Evolutionary conservation across 2,888 invertebrate species (phyloP).

Genomic region (Hymenopus coronatus): DNA sequence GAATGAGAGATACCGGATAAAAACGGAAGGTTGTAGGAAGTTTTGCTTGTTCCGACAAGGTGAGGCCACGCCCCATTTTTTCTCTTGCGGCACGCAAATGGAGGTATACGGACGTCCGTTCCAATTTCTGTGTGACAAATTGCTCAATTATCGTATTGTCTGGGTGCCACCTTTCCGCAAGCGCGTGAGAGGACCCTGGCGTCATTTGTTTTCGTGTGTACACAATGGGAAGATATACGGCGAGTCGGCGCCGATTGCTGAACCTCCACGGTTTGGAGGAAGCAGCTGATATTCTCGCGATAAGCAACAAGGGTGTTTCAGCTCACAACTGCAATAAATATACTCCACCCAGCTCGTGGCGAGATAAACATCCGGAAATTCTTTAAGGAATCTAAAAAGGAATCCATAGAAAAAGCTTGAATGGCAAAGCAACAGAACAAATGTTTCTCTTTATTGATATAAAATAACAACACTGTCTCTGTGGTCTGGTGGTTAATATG

Average conservation of each 20-base stretch:
- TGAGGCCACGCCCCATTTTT: not conserved
- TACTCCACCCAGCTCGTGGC: not conserved
- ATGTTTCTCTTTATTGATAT: no score
- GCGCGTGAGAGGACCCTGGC: not conserved
- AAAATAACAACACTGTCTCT: no score
- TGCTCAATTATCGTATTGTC: not conserved
- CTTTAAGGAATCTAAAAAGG: no score
- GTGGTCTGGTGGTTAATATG: no score
- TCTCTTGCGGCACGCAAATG: not conserved
- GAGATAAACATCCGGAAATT: not conserved
- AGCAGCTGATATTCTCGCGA: not conserved
- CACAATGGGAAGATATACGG: not conserved
- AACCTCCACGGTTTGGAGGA: not conserved
- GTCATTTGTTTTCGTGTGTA: not conserved
- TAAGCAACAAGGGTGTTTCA: not conserved
- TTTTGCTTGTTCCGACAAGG: not conserved
- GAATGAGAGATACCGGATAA: no score
- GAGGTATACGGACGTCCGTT: not conserved
- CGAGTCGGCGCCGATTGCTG: not conserved
- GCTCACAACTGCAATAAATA: not conserved
- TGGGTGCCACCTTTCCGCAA: not conserved
- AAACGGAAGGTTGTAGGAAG: no score
- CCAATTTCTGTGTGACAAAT: not conserved
- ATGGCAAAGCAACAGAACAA: no score
- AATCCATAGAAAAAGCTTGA: no score